Percentiles rank a stretch among this genome's conserved stretches.
Evolutionary conservation across 2,888 invertebrate species (phyloP).

Genomic region (Pasiphila rectangulata): DNA sequence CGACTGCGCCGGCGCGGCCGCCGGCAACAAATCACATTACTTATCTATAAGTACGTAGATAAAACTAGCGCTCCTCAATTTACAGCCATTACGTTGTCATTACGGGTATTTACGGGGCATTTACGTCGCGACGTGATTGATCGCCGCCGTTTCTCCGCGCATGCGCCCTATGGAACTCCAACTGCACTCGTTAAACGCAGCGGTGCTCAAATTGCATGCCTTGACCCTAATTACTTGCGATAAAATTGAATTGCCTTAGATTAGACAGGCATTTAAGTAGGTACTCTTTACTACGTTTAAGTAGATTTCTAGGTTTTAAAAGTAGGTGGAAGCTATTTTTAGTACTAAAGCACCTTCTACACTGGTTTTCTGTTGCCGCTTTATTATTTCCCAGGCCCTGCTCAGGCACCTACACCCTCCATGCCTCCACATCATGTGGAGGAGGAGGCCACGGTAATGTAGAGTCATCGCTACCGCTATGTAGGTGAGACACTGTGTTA

Average conservation of each 20-base stretch:
- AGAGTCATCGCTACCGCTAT: too few species aligned
- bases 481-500: too few species aligned
- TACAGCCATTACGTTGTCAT: constrained; percentile 15
- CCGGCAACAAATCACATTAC: constrained; percentile 14
- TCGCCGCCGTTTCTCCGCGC: not conserved
- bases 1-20: constrained; percentile 13
- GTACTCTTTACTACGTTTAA: constrained; percentile 5
- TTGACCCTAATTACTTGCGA: constrained; percentile 13
- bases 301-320: constrained; percentile 17
- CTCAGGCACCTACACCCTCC: too few species aligned
- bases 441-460: too few species aligned
- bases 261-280: constrained; percentile 3
- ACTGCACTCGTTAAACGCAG: not conserved
- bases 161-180: too few species aligned
- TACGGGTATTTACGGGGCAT: constrained; percentile 12
- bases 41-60: constrained; percentile 10
- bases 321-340: not conserved
- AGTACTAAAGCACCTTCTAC: too few species aligned
- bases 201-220: constrained; percentile 5
- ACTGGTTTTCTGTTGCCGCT: too few species aligned
- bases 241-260: constrained; percentile 12
- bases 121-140: constrained; percentile 13
- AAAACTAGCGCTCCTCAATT: constrained; percentile 8
- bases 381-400: too few species aligned
- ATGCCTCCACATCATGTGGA: too few species aligned